Percentiles rank a stretch among this genome's conserved stretches.
phyloP scores from a whole-genome alignment of 2,888 invertebrate species.

The Sabatieria punctata region DNA sequence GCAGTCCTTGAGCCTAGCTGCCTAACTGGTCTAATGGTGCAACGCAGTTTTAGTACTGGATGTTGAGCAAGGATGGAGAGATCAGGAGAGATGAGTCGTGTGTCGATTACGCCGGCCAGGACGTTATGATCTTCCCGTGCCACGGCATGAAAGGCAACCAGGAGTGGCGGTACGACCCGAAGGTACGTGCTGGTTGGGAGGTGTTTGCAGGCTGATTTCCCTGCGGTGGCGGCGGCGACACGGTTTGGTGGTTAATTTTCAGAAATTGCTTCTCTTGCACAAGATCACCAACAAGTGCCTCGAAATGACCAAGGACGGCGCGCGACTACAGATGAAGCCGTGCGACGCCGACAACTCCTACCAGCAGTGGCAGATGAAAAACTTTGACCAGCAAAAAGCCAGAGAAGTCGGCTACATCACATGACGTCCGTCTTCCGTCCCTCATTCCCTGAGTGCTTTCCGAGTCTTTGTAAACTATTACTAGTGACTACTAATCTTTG shows the following conservation, averaged over 20 bases:
- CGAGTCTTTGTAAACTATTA: too few relatives aligned
- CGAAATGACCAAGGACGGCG: conserved; percentile 52
- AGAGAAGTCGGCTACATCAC: conserved; percentile 11
- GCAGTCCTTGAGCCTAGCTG: too few relatives aligned
- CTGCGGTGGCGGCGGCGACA: too few relatives aligned
- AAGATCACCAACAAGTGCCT: conserved; percentile 83
- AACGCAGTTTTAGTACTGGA: conserved; percentile 90
- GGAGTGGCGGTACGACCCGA: conserved; percentile 36
- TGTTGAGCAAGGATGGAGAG: conserved; percentile 84
- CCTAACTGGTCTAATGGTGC: too few relatives aligned
- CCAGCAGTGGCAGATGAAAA: conserved; percentile 29
- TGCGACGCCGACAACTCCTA: conserved; percentile 40
- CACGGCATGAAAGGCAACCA: conserved; percentile 40
- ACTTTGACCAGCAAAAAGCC: conserved; percentile 24
- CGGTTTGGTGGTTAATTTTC: too few relatives aligned
- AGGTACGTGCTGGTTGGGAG: conserved; percentile 17
- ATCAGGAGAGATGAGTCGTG: conserved; percentile 86
- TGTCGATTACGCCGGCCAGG: conserved; percentile 74
- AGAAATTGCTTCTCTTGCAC: conserved; percentile 57
- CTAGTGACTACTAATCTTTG: too few relatives aligned
- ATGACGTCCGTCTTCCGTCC: too few relatives aligned
- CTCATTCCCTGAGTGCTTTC: too few relatives aligned
- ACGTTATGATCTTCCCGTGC: conserved; percentile 38
- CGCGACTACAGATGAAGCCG: conserved; percentile 23
- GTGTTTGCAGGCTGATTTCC: not conserved